Evolutionary conservation across 1,140 invertebrate species (phyloP), one percentile per base, ranked within the genome.

Genomic region (Microplitis demolitor): DNA sequence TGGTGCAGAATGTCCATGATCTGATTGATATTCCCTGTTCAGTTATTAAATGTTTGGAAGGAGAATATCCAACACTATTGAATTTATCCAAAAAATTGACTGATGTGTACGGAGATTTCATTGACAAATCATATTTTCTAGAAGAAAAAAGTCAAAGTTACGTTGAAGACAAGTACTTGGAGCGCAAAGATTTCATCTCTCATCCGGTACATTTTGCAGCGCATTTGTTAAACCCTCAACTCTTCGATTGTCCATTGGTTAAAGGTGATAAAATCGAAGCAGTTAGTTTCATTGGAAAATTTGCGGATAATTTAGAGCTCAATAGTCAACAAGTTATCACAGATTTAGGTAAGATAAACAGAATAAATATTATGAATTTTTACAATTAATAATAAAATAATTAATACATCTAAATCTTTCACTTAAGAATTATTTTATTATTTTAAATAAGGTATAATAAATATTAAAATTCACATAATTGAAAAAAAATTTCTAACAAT

Each of bases 121-220:
- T 56, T 4, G 13, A 56, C 4, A 60, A 69, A 3, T 50, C 39
- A 35, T 60, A 5, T 37, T 69, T 69, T n/a, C 53, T 69, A 13
- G 4, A 8, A 11, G 34, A 11, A n/a, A 14, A 69, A 33, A 51
- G 45, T 51, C 33, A 60, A 58, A 56, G 56, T 11, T 4, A 14
- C 9, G n/a, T 51, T 34, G 51, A 24, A 51, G 16, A 45, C 37
- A 51, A 24, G 1, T 66, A 34, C 13, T 24, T 24, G 3, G 9
- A 51, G 13, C 37, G 64, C n/a, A 66, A 51, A 51, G 39, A 69
- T 34, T 69, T 69, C 9, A 14, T 60, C n/a, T 58, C 33, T 11
- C 67, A 69, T n/a, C 67, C 67, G 11, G 51, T 69, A 33, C 53
- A 69, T 16, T 35, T 69, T 24, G 53, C 24, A 31, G 67, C 67